Conservation (phyloP, 1,140 invertebrate species). For the Lerema accius region DNA sequence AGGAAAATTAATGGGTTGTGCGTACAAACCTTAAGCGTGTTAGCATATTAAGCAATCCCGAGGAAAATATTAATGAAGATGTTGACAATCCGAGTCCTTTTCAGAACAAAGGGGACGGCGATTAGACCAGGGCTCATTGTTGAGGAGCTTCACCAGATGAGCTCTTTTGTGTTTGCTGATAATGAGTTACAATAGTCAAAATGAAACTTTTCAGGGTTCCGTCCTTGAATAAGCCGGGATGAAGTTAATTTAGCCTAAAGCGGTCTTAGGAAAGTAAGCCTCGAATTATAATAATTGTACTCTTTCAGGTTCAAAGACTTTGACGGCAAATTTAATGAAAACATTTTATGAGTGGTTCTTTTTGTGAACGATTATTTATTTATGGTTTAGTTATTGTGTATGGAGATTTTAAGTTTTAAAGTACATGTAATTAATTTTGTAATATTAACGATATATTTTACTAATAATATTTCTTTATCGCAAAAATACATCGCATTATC, state of each 20-base stretch:
- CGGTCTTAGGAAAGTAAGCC: background rate
- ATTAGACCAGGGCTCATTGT: slow-evolving; percentile 65
- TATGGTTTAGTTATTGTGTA: too few relatives aligned
- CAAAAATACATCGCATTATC: too few relatives aligned
- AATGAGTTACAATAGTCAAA: slow-evolving; percentile 70
- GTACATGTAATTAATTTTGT: too few relatives aligned
- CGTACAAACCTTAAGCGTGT: slow-evolving; percentile 38
- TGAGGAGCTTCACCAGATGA: slow-evolving; percentile 61
- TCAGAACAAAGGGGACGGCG: slow-evolving; percentile 57
- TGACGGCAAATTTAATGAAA: too few relatives aligned
- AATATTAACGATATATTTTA: too few relatives aligned
- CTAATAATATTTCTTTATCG: too few relatives aligned
- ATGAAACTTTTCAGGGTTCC: slow-evolving; percentile 60
- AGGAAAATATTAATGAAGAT: slow-evolving; percentile 74
- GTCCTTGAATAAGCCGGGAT: slow-evolving; percentile 34
- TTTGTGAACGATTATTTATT: too few relatives aligned
- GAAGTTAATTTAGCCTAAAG: slow-evolving; percentile 6
- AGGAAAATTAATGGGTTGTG: slow-evolving; percentile 4
- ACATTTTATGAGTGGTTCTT: too few relatives aligned
- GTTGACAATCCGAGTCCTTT: slow-evolving; percentile 65
- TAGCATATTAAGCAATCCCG: slow-evolving; percentile 45
- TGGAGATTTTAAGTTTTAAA: too few relatives aligned
- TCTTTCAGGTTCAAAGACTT: background rate
- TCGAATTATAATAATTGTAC: background rate
- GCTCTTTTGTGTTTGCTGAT: slow-evolving; percentile 65